Evolutionary conservation across 2,797 vertebrate genomes (phyloP).

Genomic region (Scolopax bukidnonensis): DNA sequence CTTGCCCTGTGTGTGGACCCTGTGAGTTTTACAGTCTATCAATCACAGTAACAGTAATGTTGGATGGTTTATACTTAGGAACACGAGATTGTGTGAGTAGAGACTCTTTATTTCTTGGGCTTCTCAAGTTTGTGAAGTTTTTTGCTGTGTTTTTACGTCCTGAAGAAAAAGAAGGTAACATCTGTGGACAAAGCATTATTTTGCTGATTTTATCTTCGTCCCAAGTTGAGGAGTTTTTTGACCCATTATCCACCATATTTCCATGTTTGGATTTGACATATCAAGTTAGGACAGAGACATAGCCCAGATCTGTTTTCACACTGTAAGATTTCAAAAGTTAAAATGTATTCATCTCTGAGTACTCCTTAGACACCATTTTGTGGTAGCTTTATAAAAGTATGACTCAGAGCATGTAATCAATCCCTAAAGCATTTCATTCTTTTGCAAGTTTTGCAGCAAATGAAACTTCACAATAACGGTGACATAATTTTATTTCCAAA

Average conservation of each 20-base stretch:
- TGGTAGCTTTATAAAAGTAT: not conserved
- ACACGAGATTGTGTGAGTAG: not conserved
- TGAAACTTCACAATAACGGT: not conserved
- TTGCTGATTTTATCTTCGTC: not conserved
- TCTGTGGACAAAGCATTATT: not conserved
- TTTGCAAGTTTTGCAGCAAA: constrained; percentile 17
- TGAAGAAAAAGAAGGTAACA: not conserved
- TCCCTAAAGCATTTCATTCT: constrained; percentile 7
- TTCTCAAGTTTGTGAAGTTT: not conserved
- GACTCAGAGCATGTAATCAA: constrained; percentile 25
- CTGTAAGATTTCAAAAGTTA: not conserved
- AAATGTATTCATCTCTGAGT: not conserved
- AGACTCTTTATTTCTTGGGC: not conserved
- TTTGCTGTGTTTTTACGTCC: not conserved
- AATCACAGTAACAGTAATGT: not conserved
- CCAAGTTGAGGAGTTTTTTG: not conserved
- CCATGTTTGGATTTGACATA: not conserved
- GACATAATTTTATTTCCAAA: not conserved
- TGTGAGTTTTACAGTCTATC: not conserved
- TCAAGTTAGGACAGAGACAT: not conserved
- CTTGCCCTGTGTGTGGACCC: not conserved
- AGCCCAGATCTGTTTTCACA: not conserved
- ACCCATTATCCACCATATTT: not conserved
- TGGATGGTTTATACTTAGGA: not conserved
- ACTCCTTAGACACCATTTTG: not conserved